Evolutionary conservation across 2,113 vertebrate species (phyloP), one percentile per base, ranked within the genome.

Genomic region (Capreolus pygargus): DNA sequence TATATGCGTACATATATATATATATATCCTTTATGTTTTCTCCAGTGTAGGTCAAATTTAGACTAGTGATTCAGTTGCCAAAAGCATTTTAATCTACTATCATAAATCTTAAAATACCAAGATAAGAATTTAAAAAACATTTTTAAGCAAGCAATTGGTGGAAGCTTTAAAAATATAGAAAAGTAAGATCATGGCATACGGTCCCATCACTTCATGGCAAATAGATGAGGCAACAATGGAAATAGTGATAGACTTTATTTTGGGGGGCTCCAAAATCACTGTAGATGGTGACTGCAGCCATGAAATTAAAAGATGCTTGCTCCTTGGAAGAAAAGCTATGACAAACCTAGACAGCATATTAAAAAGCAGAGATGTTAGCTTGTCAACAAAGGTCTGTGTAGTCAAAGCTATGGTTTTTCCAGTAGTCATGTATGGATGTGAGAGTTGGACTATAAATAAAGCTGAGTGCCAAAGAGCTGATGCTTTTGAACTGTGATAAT

Each of bases 81-180:
- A 90, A 93, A 60, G 36, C 57, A 15, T 64, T 70, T 92, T 91
- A 91, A 88, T 74, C 47, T 96, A 93, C 39, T 84, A 89, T 78
- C 84, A 70, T 95, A 86, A 93, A 97, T 78, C 45, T 76, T 91
- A 83, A 94, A 55, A 3, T n/a, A 58, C 6, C 23, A 95, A 88
- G 94, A 58, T 78, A 58, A 95, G 33, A 94, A 86, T 45, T 82
- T 19, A 1, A 47, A 79, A 92, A 64, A 57, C 64, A 74, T n/a
- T 83, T 82, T 81, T 54, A 94, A 92, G 27, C 67, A 96, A 97
- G 45, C 52, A 96, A 94, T 43, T 93, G 57, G 82, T 47, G 9
- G 36, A 91, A 67, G 33, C 7, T 94, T 57, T 91, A 52, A 90
- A 83, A 84, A 70, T 60, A 84, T 14, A 70, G 17, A 70, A 36